phyloP scores from a whole-genome alignment of 2,888 invertebrate genomes.

The Eubasilissa splendida region DNA sequence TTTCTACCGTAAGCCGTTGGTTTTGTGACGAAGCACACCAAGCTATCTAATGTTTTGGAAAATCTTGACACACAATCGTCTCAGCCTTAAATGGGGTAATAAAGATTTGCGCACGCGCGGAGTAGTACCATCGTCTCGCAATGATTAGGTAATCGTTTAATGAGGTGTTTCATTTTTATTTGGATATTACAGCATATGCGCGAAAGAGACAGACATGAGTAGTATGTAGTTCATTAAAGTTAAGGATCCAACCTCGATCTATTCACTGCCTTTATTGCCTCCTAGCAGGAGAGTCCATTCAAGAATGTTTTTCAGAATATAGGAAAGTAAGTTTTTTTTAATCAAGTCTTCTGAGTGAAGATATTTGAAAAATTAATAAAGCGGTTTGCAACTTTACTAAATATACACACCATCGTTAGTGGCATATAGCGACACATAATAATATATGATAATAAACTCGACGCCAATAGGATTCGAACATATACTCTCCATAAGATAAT shows the following conservation, averaged over 20 bases:
- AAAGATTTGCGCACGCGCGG: not conserved
- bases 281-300: not conserved
- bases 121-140: not conserved
- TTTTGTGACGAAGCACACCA: not conserved
- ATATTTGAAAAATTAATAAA: too few species aligned
- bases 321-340: too few species aligned
- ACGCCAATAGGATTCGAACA: too few species aligned
- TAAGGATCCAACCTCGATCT: too few species aligned
- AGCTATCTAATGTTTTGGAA: not conserved
- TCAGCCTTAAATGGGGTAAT: not conserved
- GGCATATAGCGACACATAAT: too few species aligned
- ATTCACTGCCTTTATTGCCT: not conserved
- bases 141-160: constrained; percentile 24
- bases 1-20: not conserved
- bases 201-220: constrained; percentile 21
- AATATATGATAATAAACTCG: too few species aligned
- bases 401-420: too few species aligned
- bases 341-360: too few species aligned
- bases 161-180: constrained; percentile 40
- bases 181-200: constrained; percentile 9
- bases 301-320: too few species aligned
- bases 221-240: too few species aligned
- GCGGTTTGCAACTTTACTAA: too few species aligned
- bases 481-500: too few species aligned
- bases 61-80: not conserved